Base-by-base conservation (phyloP, 1,140 invertebrate genomes). In the Diorhabda carinulata region DNA sequence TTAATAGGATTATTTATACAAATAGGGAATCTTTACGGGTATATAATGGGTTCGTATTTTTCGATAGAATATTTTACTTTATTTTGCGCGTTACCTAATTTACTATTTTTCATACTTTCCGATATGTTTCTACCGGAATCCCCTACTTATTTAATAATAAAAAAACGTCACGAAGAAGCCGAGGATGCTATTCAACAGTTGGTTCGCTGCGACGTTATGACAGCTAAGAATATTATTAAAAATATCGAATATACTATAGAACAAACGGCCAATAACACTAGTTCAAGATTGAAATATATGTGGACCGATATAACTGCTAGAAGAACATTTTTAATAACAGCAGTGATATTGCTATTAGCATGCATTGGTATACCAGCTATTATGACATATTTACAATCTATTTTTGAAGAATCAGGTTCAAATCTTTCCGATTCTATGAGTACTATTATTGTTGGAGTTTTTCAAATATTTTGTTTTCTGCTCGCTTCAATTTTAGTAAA, bases 41-140 rank as follows among this genome's bases (percentile, higher is more conserved):
- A 89, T 73, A 61, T 81, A 0, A 77, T 90, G 43, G 90, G 90
- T 3, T 82, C 87, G 7, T 85, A 66, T 59, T 57, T 43, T 2
- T 82, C 83, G 0, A 95, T 95, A 81, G 77, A 81, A 52, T 82
- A 81, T 2, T 83, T 93, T 8, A 88, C 90, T 70, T 86, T 90
- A 70, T 79, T 86, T 2, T 90, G 88, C 69, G 81, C 87, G 3
- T 79, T 85, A 0, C 76, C 90, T 52, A 89, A 89, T 0, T 72
- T 88, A 1, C 40, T 88, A 1, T 91, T 93, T 79, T 77, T 90
- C 45, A 73, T 91, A 0, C 66, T 85, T 0, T 87, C 89, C 72
- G 91, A 91, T 82, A 25, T 25, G 25, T 87, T 89, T 62, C 90
- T 95, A 83, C 94, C 94, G 0, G 94, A 97, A 78, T 91, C 91